Evolutionary conservation across 2,888 invertebrate genomes (phyloP).

Genomic region (Agonopterix heracliana): DNA sequence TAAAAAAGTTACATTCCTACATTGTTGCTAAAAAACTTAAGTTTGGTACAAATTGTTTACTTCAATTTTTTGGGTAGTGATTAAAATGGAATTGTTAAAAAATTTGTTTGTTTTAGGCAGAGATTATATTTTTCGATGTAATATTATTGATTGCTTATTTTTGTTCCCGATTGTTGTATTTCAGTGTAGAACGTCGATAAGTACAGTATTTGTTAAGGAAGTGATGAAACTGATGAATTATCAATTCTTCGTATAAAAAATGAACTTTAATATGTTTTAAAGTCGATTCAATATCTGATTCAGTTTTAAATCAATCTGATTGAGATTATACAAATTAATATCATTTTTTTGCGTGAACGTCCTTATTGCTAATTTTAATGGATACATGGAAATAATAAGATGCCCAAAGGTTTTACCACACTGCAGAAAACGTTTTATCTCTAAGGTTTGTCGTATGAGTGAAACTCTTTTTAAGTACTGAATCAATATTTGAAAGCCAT

Average conservation of each 20-base stretch:
- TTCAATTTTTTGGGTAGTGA: constrained; percentile 21
- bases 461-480: no score
- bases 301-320: no score
- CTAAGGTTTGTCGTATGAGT: no score
- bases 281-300: no score
- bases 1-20: constrained; percentile 58
- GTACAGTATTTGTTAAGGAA: constrained; percentile 54
- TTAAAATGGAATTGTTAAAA: constrained; percentile 60
- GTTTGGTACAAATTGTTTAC: constrained; percentile 39
- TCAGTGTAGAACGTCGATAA: constrained; percentile 40
- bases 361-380: no score
- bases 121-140: constrained; percentile 73
- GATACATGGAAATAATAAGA: no score
- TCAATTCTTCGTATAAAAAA: background rate
- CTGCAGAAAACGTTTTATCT: no score
- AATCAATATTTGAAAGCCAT: no score
- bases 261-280: background rate
- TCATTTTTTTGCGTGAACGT: no score
- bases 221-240: constrained; percentile 20
- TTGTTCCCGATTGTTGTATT: constrained; percentile 56
- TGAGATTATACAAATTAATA: no score
- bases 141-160: constrained; percentile 43
- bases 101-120: constrained; percentile 45
- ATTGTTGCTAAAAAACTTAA: constrained; percentile 35
- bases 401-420: no score